These are phyloP conservation scores for Ammodytes dubius DNA, from an alignment of 2,113 vertebrate genomes.

Conservation along the genomic window DNA sequence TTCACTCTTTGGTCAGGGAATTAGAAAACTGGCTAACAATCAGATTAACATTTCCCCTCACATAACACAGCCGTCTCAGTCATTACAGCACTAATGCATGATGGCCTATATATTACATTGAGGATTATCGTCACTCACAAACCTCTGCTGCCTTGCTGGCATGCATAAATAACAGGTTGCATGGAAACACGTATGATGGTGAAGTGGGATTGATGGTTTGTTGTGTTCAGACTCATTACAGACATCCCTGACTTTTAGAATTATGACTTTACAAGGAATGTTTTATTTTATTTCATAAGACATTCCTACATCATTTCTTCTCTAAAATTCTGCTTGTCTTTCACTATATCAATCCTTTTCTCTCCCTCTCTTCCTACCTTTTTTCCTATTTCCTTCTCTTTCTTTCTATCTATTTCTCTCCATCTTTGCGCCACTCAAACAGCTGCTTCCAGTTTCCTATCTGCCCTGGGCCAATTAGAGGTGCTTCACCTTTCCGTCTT, in stretches of 20 bases:
- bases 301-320: slow-evolving; percentile 23
- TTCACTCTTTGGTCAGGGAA: slow-evolving; percentile 59
- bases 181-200: background rate
- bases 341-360: slow-evolving; percentile 22
- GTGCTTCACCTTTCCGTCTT: slow-evolving; percentile 72
- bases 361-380: background rate
- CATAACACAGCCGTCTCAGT: slow-evolving; percentile 24
- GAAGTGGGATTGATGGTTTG: background rate
- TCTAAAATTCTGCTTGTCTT: background rate
- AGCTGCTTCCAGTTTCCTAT: slow-evolving; percentile 72
- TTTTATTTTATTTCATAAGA: slow-evolving; percentile 50
- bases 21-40: slow-evolving; percentile 56
- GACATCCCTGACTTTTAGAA: slow-evolving; percentile 25
- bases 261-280: slow-evolving; percentile 48
- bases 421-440: slow-evolving; percentile 25
- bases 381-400: slow-evolving; percentile 20
- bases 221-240: background rate
- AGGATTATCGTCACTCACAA: slow-evolving; percentile 44
- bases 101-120: slow-evolving; percentile 56
- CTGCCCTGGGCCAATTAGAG: slow-evolving; percentile 70
- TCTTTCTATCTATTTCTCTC: slow-evolving; percentile 32
- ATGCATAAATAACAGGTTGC: background rate
- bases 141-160: background rate
- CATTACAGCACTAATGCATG: slow-evolving; percentile 49
- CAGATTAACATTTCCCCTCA: slow-evolving; percentile 53